phyloP scores from a whole-genome alignment of 2,797 vertebrate species.

The Hydrocynus forskahlii region DNA sequence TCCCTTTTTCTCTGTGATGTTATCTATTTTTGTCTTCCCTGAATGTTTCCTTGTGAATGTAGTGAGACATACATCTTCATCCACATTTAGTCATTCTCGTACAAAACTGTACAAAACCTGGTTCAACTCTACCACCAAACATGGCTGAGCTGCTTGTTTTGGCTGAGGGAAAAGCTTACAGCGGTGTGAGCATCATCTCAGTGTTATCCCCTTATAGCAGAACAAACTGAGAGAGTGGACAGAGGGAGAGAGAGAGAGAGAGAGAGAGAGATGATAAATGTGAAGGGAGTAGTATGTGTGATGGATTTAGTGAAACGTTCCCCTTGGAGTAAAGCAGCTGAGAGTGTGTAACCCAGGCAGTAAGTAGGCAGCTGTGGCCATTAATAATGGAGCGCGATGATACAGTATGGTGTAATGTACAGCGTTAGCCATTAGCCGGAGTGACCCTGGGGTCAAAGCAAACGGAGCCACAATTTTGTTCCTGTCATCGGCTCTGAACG shows the following conservation, averaged over 20 bases:
- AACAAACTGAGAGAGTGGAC: not conserved
- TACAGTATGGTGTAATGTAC: conserved; percentile 27
- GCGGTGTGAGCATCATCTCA: conserved; percentile 1
- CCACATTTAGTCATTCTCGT: not conserved
- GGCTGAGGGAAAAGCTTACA: not conserved
- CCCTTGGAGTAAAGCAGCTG: not conserved
- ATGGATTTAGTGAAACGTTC: not conserved
- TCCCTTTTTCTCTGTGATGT: not conserved
- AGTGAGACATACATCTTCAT: not conserved
- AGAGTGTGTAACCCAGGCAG: not conserved
- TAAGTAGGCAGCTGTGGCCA: not conserved
- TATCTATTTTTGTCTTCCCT: not conserved
- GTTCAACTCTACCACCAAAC: not conserved
- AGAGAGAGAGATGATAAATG: not conserved
- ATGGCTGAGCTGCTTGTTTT: not conserved
- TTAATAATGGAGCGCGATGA: conserved; percentile 50
- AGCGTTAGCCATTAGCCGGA: not conserved
- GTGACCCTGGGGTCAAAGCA: conserved; percentile 58
- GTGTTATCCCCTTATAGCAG: conserved; percentile 1
- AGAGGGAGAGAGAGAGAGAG: not conserved
- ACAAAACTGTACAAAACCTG: not conserved
- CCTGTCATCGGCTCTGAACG: conserved; percentile 54
- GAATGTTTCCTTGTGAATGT: not conserved
- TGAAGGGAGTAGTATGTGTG: not conserved
- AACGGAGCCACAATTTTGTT: conserved; percentile 58